Base-by-base conservation (phyloP, 2,888 invertebrate species). In the Eueremaeus valkanovi region DNA sequence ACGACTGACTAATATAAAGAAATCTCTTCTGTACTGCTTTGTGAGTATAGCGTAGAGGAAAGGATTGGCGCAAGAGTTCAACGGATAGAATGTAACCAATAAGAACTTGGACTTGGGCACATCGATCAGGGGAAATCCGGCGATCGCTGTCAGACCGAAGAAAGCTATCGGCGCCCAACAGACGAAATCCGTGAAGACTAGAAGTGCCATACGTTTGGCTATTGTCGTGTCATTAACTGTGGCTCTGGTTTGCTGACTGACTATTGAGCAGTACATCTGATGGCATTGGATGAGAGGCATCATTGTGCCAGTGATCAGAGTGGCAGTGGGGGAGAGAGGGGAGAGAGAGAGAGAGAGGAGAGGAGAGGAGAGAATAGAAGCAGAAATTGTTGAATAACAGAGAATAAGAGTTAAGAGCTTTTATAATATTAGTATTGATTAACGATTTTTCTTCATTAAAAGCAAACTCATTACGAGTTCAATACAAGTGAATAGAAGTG, bases 61-160 rank as follows among this genome's bases (percentile, higher is more conserved):
- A 0, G 95, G 95, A 85, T 95, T 94, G 51, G 94, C 92, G 82
- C 93, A 93, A 0, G 93, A 91, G 84, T 95, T 95, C 77, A 95
- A 84, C 0, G 95, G 95, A 82, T 94, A 92, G 82, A 95, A 93
- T 83, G 95, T 93, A 11, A 95, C 93, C 77, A 93, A 84, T 16
- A 93, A 85, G 72, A 95, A 85, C 81, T 87, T 87, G 9, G 87
- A 85, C 77, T 85, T 84, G 49, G 86, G 85, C 0, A 94, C 90
- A 80, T 91, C 90, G 61, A 95, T 92, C 78, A 94, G 84, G 0
- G 94, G 92, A 79, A 87, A 89, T 0, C 93, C 93, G 0, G 92
- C 89, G 49, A 94, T 85, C 0, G 95, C 94, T 0, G 93, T 93
- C 6, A 93, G 85, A 9, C 77, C 91, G 81, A 93, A 92, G 82